Evolutionary conservation across 2,797 vertebrate genomes (phyloP).

Genomic region (Ceyx erithaca): DNA sequence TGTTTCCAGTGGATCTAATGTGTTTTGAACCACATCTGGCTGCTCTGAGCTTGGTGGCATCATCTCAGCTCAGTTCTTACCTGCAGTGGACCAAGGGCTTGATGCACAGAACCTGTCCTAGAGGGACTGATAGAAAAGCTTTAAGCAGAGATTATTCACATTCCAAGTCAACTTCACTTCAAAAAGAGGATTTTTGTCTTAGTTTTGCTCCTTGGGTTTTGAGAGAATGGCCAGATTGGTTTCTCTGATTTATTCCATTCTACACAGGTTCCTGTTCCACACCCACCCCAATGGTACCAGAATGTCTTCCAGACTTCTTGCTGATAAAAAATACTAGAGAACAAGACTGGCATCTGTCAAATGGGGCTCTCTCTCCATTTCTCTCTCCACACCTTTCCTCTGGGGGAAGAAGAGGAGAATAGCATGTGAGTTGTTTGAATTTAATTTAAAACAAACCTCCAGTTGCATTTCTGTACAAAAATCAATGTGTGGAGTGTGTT

Average conservation of each 20-base stretch:
- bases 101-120: neutral
- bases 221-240: neutral
- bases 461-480: neutral
- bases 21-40: neutral
- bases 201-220: neutral
- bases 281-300: neutral
- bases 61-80: neutral
- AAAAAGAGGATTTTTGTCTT: neutral
- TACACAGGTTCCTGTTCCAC: conserved; percentile 8
- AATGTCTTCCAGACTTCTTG: conserved; percentile 14
- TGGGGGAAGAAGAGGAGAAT: conserved; percentile 32
- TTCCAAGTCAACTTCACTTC: neutral
- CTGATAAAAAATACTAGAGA: neutral
- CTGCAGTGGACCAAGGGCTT: accelerated
- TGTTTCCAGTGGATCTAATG: neutral
- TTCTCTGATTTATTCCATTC: conserved; percentile 12
- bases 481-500: neutral
- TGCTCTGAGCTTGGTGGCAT: neutral
- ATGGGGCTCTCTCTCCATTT: conserved; percentile 55
- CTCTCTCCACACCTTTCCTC: conserved; percentile 45
- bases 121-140: neutral
- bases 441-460: neutral
- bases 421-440: conserved; percentile 58
- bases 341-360: conserved; percentile 18
- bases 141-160: neutral